Percentiles rank a stretch among this genome's conserved stretches.
phyloP scores from a whole-genome alignment of 2,888 invertebrate genomes.

The Papilio demoleus region DNA sequence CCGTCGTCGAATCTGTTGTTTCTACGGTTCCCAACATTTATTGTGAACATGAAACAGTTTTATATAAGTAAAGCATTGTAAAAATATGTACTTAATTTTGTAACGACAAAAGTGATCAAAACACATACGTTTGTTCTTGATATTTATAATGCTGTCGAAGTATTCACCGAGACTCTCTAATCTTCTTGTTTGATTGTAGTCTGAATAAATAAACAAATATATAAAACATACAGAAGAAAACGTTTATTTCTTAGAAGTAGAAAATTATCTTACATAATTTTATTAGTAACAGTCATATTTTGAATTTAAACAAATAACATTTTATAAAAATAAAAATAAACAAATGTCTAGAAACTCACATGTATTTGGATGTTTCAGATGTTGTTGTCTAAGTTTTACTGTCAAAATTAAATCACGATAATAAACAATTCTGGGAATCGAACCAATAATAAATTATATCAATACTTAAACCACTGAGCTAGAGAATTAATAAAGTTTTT shows the following conservation, averaged over 20 bases:
- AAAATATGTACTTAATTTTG: too few species aligned
- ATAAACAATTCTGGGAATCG: not conserved
- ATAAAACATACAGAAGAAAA: too few species aligned
- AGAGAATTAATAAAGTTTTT: not conserved
- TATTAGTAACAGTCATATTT: too few species aligned
- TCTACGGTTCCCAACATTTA: not conserved
- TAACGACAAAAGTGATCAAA: not conserved
- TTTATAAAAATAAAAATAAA: too few species aligned
- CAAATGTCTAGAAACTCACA: conserved; percentile 5
- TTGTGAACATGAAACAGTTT: conserved; percentile 9
- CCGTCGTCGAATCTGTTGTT: not conserved
- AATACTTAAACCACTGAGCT: not conserved
- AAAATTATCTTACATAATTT: too few species aligned
- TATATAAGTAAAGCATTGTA: too few species aligned
- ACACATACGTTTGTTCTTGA: conserved; percentile 38
- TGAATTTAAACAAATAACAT: not conserved
- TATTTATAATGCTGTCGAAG: conserved; percentile 57
- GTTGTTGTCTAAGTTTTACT: not conserved
- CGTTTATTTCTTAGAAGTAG: too few species aligned
- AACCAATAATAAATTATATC: not conserved
- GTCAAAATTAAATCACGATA: not conserved
- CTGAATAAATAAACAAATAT: conserved; percentile 41
- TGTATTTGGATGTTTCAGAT: conserved; percentile 11
- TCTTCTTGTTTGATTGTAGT: conserved; percentile 38
- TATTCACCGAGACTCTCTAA: conserved; percentile 60